phyloP scores from a whole-genome alignment of 2,113 vertebrate species.

The Anas platyrhynchos region DNA sequence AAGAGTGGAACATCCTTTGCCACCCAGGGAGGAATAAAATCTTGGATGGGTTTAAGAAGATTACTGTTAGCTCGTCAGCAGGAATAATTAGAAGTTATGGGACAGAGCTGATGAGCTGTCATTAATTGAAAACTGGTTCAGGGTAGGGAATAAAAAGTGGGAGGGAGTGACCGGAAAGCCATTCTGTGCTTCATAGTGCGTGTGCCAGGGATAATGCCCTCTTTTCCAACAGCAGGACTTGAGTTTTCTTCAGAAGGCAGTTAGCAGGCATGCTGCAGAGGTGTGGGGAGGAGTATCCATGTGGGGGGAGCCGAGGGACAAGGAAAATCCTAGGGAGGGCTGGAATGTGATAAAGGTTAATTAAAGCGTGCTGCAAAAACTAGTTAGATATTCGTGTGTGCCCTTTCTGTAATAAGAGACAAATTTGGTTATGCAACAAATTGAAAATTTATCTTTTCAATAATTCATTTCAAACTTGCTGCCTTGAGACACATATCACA shows the following conservation, averaged over 20 bases:
- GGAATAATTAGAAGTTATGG: slow-evolving; percentile 50
- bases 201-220: not conserved
- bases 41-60: slow-evolving; percentile 28
- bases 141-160: not conserved
- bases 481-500: slow-evolving; percentile 40
- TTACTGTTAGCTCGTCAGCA: slow-evolving; percentile 39
- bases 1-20: slow-evolving; percentile 2
- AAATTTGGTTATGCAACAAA: not conserved
- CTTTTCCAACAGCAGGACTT: not conserved
- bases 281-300: not conserved
- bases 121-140: not conserved
- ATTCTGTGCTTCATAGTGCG: not conserved
- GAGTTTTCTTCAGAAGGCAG: not conserved
- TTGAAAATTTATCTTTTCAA: slow-evolving; percentile 44
- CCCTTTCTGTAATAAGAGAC: slow-evolving; percentile 18
- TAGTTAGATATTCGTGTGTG: slow-evolving; percentile 1
- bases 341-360: slow-evolving; percentile 48
- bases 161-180: not conserved
- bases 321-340: not conserved
- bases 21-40: slow-evolving; percentile 39
- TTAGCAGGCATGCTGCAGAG: not conserved
- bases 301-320: not conserved
- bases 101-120: slow-evolving; percentile 12
- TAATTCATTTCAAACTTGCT: slow-evolving; percentile 42
- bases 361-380: slow-evolving; percentile 42